Base-by-base conservation (phyloP, 35 echinoderm and acorn worm genomes). In the Patiria miniata region DNA sequence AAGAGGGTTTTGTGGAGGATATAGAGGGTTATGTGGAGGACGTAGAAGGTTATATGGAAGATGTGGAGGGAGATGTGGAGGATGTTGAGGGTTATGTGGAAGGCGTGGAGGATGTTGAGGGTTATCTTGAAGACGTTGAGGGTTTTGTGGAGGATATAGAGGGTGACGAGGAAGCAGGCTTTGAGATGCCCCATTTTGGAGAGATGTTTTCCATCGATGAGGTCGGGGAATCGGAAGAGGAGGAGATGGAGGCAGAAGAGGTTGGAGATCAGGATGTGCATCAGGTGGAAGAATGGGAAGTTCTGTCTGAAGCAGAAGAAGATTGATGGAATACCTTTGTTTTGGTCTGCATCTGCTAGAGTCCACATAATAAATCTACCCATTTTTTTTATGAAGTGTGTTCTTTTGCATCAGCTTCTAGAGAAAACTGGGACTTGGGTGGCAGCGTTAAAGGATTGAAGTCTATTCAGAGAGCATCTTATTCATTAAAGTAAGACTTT, bases 201-300 rank as follows among this genome's bases (percentile, higher is more conserved):
- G 34, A 73, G 7, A 73, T 73, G 65, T 14, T 73, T 26, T 22
- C 65, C 34, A 73, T 73, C 7, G 65, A 73, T 73, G 65, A 73
- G 65, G 65, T 73, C 1, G 65, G 22, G 23, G 65, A 23, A 15
- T 73, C 65, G 9, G 65, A 73, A 7, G 65, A 73, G 3, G 65
- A 73, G 65, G 65, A 73, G 29, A 0, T 1, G 19, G 0, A n/a
- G 19, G 16, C 19, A n/a, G 65, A 73, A 34, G 65, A 73, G 26
- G 26, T 73, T 14, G 34, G 26, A 73, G 65, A 36, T 36, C 26
- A 30, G 14, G 30, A 73, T 34, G 34, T 73, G 34, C 26, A 73
- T 34, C 2, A 73, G 29, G 26, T 73, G 34, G 65, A 73, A 28
- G 19, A 30, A 30, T 73, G 65, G 65, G 65, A 73, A 10, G 65